Percentiles rank a stretch among this genome's conserved stretches.
Conservation (phyloP, 2,888 invertebrate genomes). For the Zhuqinia jingwanae region DNA sequence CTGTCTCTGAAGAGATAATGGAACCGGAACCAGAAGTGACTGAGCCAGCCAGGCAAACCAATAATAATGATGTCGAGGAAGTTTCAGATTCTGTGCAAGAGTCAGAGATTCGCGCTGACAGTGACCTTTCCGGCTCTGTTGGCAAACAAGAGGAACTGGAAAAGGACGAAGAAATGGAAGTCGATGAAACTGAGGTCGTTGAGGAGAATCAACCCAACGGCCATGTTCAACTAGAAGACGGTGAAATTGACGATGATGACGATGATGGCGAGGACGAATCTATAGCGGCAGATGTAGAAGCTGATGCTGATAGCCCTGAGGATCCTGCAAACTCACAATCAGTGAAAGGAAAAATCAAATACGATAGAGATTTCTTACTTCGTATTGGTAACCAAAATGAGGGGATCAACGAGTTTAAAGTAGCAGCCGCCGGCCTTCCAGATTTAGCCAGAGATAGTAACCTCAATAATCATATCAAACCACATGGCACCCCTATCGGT, state of each 20-base stretch:
- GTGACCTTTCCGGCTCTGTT: constrained; percentile 62
- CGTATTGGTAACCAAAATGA: constrained; percentile 52
- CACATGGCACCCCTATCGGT: constrained; percentile 59
- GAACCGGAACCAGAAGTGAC: constrained; percentile 69
- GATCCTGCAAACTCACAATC: constrained; percentile 48
- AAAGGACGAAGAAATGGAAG: constrained; percentile 49
- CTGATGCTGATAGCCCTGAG: constrained; percentile 69
- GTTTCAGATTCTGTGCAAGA: constrained; percentile 60
- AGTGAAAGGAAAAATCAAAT: constrained; percentile 71
- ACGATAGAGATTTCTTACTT: constrained; percentile 73
- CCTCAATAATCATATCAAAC: constrained; percentile 64
- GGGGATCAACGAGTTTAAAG: constrained; percentile 60
- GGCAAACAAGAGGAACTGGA: constrained; percentile 65
- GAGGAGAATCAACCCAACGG: constrained; percentile 72
- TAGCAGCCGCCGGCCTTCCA: constrained; percentile 65
- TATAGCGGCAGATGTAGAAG: constrained; percentile 50
- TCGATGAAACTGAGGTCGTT: constrained; percentile 53
- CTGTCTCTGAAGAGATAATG: constrained; percentile 62
- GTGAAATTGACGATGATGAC: constrained; percentile 72
- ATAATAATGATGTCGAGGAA: constrained; percentile 41
- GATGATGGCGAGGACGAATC: constrained; percentile 64
- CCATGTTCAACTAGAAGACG: constrained; percentile 73
- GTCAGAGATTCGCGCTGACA: constrained; percentile 56
- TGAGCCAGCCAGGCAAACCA: constrained; percentile 47
- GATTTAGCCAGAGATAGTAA: constrained; percentile 72